phyloP scores from a whole-genome alignment of 2,888 invertebrate species.

The Acanthosepion pharaonis region DNA sequence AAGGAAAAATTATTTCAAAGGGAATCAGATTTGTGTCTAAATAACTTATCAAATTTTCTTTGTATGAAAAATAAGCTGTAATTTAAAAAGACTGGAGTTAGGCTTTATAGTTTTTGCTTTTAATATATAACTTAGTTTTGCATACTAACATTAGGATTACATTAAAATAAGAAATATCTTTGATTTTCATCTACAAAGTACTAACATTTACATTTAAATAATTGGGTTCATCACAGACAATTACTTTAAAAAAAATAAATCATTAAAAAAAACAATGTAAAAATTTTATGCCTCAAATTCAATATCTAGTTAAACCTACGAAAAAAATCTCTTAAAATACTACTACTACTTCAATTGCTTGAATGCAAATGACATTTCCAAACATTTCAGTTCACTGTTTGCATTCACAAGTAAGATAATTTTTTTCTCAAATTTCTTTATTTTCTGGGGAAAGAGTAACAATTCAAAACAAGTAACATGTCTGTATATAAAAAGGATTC shows the following conservation, averaged over 20 bases:
- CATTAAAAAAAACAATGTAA: not conserved
- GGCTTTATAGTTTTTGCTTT: not conserved
- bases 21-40: not conserved
- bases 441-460: not conserved
- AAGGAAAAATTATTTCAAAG: not conserved
- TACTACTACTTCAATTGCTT: not conserved
- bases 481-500: not conserved
- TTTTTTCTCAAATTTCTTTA: not conserved
- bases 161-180: not conserved
- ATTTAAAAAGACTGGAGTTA: not conserved
- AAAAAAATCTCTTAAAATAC: not conserved
- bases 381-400: not conserved
- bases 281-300: not conserved
- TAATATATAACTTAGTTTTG: not conserved
- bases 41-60: not conserved
- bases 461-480: conserved; percentile 4
- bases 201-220: not conserved
- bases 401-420: not conserved
- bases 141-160: not conserved
- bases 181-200: not conserved
- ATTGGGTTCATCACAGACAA: not conserved
- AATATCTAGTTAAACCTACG: not conserved
- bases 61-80: not conserved
- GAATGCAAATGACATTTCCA: not conserved
- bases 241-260: not conserved